These are phyloP conservation scores for Orthosia gothica DNA, from an alignment of 2,888 invertebrate genomes.

Conservation along the genomic window DNA sequence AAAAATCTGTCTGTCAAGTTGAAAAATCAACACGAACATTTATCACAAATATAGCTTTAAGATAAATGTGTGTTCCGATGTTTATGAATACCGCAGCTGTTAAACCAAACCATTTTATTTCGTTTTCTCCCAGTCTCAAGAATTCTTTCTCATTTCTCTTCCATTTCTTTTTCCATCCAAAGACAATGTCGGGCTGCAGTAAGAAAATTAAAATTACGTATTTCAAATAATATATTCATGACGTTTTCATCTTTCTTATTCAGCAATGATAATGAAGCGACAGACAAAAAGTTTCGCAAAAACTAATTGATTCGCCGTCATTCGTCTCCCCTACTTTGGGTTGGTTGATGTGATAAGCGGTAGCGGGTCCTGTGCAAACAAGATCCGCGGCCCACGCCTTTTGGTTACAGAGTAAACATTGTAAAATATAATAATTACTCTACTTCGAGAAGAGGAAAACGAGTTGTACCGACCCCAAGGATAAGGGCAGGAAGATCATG, in stretches of 20 bases:
- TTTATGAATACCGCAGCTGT: too few species aligned
- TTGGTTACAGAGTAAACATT: too few species aligned
- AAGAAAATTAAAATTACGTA: slow-evolving; percentile 45
- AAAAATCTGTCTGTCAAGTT: too few species aligned
- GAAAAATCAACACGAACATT: too few species aligned
- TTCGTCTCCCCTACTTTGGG: slow-evolving; percentile 63
- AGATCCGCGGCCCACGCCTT: too few species aligned
- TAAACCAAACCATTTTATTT: neutral
- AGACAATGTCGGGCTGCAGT: slow-evolving; percentile 24
- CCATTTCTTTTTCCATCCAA: slow-evolving; percentile 3
- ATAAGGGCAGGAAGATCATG: too few species aligned
- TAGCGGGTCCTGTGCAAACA: slow-evolving; percentile 23
- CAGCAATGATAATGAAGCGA: slow-evolving; percentile 73
- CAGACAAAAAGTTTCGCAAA: slow-evolving; percentile 74
- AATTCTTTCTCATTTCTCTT: neutral
- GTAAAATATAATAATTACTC: too few species aligned
- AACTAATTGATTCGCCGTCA: slow-evolving; percentile 79
- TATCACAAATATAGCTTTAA: too few species aligned
- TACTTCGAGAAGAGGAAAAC: too few species aligned
- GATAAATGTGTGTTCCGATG: neutral
- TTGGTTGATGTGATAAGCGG: slow-evolving; percentile 46
- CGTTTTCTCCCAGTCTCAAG: neutral
- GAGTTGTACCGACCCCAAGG: too few species aligned
- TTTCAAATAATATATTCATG: slow-evolving; percentile 74
- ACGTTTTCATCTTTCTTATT: slow-evolving; percentile 68